Percentiles rank a stretch among this genome's conserved stretches.
Evolutionary conservation across 2,797 vertebrate genomes (phyloP).

Genomic region (Podarcis lilfordi): DNA sequence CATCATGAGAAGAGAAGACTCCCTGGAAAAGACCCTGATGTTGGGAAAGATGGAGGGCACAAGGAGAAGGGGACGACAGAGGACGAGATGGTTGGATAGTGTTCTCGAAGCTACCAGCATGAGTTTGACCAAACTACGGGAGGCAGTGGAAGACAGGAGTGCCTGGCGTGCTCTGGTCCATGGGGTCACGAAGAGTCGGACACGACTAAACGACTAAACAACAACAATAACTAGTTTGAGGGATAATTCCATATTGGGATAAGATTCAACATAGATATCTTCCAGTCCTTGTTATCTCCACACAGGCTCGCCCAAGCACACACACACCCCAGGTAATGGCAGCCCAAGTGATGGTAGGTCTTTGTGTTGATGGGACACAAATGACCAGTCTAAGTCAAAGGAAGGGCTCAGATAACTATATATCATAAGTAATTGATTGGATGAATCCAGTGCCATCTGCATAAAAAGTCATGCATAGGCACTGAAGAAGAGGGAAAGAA

Average conservation of each 20-base stretch:
- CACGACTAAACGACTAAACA: no score
- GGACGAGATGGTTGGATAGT: no score
- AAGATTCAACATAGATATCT: background rate
- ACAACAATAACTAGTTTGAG: background rate
- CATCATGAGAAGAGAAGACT: no score
- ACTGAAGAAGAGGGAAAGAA: no score
- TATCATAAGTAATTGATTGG: background rate
- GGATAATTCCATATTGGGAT: background rate
- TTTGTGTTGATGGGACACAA: background rate
- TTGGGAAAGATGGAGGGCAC: no score
- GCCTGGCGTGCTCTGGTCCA: no score
- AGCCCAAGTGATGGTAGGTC: background rate
- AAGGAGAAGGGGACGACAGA: no score
- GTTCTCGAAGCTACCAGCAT: no score
- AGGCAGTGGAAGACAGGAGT: no score
- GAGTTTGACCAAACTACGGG: no score
- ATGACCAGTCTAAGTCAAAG: background rate
- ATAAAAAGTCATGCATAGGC: background rate
- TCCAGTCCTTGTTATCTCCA: background rate
- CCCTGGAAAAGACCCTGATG: no score
- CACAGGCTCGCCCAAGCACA: background rate
- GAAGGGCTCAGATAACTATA: background rate
- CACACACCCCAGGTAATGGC: background rate
- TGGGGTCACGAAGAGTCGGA: no score
- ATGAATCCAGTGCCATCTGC: background rate